phyloP scores from a whole-genome alignment of 2,113 vertebrate species.

The Ctenomys sociabilis region DNA sequence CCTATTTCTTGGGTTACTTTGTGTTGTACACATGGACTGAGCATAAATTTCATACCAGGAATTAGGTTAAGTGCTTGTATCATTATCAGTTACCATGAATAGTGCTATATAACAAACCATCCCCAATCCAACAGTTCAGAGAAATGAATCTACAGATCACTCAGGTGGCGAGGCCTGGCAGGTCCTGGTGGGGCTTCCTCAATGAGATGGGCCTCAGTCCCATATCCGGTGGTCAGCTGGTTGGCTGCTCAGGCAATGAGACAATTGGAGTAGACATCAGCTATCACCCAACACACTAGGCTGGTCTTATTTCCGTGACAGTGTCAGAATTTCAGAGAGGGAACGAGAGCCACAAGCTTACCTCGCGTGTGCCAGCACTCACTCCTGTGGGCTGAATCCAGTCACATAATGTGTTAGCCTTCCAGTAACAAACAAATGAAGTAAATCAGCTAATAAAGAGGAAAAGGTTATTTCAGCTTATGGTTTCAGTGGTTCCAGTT shows the following conservation, averaged over 20 bases:
- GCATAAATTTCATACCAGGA: not conserved
- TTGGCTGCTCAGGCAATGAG: not conserved
- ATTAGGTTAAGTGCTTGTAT: not conserved
- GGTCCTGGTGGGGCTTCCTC: not conserved
- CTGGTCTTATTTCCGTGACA: not conserved
- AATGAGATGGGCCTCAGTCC: not conserved
- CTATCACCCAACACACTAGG: not conserved
- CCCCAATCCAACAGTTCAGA: not conserved
- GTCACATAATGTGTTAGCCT: not conserved
- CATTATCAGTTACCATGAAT: not conserved
- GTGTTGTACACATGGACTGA: not conserved
- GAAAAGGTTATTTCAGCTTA: not conserved
- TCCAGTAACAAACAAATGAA: not conserved
- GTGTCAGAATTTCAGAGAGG: not conserved
- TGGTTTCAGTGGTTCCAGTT: not conserved
- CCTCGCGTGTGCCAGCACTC: too few species aligned
- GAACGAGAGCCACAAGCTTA: not conserved
- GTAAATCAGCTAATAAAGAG: not conserved
- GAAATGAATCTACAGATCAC: not conserved
- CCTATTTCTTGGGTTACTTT: not conserved
- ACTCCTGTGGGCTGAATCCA: not conserved
- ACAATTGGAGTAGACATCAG: not conserved
- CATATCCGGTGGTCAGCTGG: not conserved
- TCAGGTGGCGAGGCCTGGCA: not conserved
- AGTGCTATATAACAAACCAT: not conserved